Evolutionary conservation across 2,888 invertebrate species (phyloP).

Genomic region (Sinohyriopsis cumingii): DNA sequence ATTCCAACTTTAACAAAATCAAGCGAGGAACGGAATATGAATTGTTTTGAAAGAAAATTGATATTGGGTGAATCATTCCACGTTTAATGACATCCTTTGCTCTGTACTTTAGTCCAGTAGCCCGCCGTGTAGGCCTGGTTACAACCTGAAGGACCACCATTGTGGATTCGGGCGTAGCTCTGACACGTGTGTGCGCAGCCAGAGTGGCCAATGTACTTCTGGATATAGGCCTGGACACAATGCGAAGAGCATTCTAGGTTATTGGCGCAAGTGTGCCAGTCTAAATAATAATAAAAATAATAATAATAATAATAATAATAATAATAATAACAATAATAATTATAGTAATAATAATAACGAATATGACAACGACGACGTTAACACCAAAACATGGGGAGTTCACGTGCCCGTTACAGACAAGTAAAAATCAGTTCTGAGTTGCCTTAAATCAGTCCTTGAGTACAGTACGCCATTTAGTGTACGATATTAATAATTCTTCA

Average conservation of each 20-base stretch:
- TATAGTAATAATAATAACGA: background rate
- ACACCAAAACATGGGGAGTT: too few relatives aligned
- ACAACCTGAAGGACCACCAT: conserved; percentile 56
- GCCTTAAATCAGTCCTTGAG: too few relatives aligned
- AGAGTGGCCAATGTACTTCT: conserved; percentile 38
- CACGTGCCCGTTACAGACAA: too few relatives aligned
- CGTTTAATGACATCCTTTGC: too few relatives aligned
- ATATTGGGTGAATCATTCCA: too few relatives aligned
- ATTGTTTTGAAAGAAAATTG: too few relatives aligned
- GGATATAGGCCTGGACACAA: conserved; percentile 51
- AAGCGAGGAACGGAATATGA: too few relatives aligned
- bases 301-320: background rate
- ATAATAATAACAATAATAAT: background rate
- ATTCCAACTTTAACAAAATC: too few relatives aligned
- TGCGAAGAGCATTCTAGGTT: conserved; percentile 40
- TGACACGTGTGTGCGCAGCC: conserved; percentile 44
- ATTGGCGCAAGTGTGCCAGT: conserved; percentile 41
- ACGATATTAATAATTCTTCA: too few relatives aligned
- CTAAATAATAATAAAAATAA: conserved; percentile 18
- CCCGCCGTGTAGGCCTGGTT: conserved; percentile 18
- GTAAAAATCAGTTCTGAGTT: too few relatives aligned
- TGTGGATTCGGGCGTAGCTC: conserved; percentile 55
- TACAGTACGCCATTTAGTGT: too few relatives aligned
- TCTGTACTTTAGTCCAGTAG: conserved; percentile 29
- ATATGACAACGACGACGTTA: background rate